Evolutionary conservation across 2,797 vertebrate species (phyloP).

Genomic region (Botia kubotai): DNA sequence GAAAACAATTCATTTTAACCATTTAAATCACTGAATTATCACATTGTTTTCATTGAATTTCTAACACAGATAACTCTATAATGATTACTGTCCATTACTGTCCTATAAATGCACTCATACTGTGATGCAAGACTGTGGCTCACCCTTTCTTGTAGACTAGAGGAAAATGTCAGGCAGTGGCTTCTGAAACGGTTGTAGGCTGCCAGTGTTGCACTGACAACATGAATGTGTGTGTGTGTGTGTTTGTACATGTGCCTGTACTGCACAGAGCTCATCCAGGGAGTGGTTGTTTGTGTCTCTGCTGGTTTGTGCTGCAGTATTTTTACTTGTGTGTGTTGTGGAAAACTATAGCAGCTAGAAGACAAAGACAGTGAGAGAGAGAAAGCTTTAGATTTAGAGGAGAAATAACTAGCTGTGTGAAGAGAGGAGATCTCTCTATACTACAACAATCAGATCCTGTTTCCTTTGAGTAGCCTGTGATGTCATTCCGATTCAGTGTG

Average conservation of each 20-base stretch:
- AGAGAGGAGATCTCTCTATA: constrained; percentile 32
- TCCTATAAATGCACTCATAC: not conserved
- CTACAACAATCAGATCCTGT: constrained; percentile 64
- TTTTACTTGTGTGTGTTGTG: constrained; percentile 65
- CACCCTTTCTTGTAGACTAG: constrained; percentile 18
- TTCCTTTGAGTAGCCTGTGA: constrained; percentile 65
- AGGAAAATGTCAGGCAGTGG: not conserved
- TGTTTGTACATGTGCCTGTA: constrained; percentile 55
- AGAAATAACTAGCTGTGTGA: constrained; percentile 44
- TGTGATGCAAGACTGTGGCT: not conserved
- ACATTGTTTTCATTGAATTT: not conserved
- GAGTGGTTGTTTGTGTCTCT: constrained; percentile 76
- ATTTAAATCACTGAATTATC: no score
- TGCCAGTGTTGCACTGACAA: constrained; percentile 13
- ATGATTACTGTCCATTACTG: not conserved
- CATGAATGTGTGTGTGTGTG: constrained; percentile 31
- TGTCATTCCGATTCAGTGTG: constrained; percentile 64
- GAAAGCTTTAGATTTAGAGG: constrained; percentile 12
- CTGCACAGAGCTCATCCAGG: constrained; percentile 62
- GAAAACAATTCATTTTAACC: no score
- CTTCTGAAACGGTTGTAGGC: not conserved
- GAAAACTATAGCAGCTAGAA: constrained; percentile 59
- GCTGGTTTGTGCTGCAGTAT: constrained; percentile 74
- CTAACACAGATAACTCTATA: not conserved
- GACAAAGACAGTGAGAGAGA: constrained; percentile 13